Conservation (phyloP, 2,797 vertebrate genomes). For the Danio choprae region DNA sequence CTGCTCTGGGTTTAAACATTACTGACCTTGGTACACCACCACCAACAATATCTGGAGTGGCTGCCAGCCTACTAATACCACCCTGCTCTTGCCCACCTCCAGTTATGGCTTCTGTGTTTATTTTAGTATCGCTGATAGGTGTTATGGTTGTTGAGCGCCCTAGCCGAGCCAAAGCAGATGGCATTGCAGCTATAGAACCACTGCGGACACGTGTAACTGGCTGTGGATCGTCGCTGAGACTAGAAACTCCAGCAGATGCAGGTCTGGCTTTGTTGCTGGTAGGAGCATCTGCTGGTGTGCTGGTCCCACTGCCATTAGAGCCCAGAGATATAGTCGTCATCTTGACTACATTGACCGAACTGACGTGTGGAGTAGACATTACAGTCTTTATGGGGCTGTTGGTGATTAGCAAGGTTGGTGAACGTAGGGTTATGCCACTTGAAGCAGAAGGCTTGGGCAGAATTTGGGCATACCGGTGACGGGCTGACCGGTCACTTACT, state of each 20-base stretch:
- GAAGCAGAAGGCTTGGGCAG: slow-evolving; percentile 91
- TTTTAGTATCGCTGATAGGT: slow-evolving; percentile 85
- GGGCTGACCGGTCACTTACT: slow-evolving; percentile 87
- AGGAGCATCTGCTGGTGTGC: slow-evolving; percentile 65
- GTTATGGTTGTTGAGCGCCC: slow-evolving; percentile 64
- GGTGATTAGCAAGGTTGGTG: slow-evolving; percentile 92
- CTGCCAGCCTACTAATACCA: slow-evolving; percentile 73
- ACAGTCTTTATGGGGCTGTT: slow-evolving; percentile 95
- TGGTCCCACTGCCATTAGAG: slow-evolving; percentile 75
- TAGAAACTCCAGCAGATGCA: slow-evolving; percentile 76
- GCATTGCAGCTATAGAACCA: slow-evolving; percentile 83
- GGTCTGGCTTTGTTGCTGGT: slow-evolving; percentile 79
- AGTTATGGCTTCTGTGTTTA: slow-evolving; percentile 85
- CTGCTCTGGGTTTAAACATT: slow-evolving; percentile 78
- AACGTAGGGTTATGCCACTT: slow-evolving; percentile 88
- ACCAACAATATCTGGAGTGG: slow-evolving; percentile 64
- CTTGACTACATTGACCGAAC: slow-evolving; percentile 93
- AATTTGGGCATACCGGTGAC: slow-evolving; percentile 96
- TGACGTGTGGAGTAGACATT: slow-evolving; percentile 90
- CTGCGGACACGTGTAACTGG: slow-evolving; percentile 81
- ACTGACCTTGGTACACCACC: slow-evolving; percentile 67
- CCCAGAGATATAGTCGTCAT: slow-evolving; percentile 94
- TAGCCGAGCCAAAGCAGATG: slow-evolving; percentile 79
- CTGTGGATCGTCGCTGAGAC: slow-evolving; percentile 77
- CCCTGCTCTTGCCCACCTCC: slow-evolving; percentile 79